These are phyloP conservation scores for Microtus obscurus DNA, from an alignment of 2,797 vertebrate genomes.

Conservation along the genomic window DNA sequence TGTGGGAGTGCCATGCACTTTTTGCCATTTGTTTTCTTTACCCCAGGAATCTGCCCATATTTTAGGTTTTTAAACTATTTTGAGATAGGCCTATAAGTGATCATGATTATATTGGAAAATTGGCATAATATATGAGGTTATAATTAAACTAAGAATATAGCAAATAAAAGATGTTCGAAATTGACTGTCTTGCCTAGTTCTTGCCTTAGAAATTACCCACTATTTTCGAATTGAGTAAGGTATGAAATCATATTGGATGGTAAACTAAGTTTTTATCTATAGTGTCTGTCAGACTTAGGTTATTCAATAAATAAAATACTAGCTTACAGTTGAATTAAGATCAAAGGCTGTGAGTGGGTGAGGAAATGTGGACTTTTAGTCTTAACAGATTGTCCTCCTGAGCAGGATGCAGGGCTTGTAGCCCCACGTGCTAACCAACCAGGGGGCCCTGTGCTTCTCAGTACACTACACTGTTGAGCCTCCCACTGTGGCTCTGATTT, in stretches of 20 bases:
- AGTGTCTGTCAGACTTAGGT: not conserved
- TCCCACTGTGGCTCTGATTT: constrained; percentile 13
- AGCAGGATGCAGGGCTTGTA: not conserved
- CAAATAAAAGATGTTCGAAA: constrained; percentile 59
- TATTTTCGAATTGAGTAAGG: not conserved
- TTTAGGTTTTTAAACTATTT: constrained; percentile 31
- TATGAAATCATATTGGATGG: not conserved
- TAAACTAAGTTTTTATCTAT: constrained; percentile 42
- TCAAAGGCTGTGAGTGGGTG: constrained; percentile 18
- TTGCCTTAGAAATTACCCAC: constrained; percentile 27
- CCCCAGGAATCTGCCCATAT: not conserved
- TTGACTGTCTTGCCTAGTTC: not conserved
- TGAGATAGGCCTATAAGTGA: not conserved
- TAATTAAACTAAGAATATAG: not conserved
- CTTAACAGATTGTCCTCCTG: constrained; percentile 5
- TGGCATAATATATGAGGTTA: not conserved
- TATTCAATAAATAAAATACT: not conserved
- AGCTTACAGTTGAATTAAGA: constrained; percentile 32
- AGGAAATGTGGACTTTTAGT: constrained; percentile 34
- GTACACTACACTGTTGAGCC: not conserved
- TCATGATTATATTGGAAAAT: constrained; percentile 8
- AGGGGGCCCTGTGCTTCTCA: not conserved
- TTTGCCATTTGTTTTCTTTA: not conserved
- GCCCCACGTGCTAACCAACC: not conserved
- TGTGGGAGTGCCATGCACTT: not conserved